A percentile compares a stretch with the other conserved stretches of the same genome.
Evolutionary conservation across 1,140 invertebrate species (phyloP).

Genomic region (Sweltsa coloradensis): DNA sequence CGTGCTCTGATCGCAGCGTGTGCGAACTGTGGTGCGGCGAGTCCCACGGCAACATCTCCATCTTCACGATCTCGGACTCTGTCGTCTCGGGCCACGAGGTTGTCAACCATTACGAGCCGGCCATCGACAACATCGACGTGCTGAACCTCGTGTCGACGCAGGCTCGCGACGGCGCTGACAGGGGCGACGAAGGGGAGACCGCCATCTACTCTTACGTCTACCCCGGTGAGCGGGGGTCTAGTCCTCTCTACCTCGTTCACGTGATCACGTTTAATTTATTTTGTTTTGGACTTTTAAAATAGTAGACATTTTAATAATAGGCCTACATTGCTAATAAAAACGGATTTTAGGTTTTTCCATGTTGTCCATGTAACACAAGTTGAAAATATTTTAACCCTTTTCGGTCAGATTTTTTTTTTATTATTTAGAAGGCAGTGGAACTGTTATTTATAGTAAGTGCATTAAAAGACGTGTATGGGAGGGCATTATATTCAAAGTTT

Average conservation of each 20-base stretch:
- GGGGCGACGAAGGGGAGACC: conserved; percentile 27
- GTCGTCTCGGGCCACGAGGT: conserved; percentile 45
- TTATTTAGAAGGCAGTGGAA: too few species aligned
- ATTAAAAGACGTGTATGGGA: too few species aligned
- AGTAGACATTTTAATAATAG: too few species aligned
- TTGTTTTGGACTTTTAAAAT: neutral
- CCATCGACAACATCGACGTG: conserved; percentile 46
- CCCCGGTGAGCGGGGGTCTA: conserved; percentile 31
- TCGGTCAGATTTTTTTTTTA: too few species aligned
- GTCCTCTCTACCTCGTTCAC: neutral
- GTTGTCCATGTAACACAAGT: too few species aligned
- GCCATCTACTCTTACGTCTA: conserved; percentile 67
- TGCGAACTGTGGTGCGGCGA: conserved; percentile 68
- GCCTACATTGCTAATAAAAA: too few species aligned
- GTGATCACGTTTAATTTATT: neutral
- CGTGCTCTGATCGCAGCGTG: conserved; percentile 24
- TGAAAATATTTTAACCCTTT: too few species aligned
- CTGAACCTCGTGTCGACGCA: conserved; percentile 40
- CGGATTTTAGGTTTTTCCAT: too few species aligned
- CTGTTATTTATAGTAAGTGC: too few species aligned
- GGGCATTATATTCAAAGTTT: too few species aligned
- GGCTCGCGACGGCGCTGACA: conserved; percentile 19
- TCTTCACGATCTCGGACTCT: conserved; percentile 47
- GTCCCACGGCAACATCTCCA: conserved; percentile 54
- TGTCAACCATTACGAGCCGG: conserved; percentile 42